A percentile compares a stretch with the other conserved stretches of the same genome.
Evolutionary conservation across 2,113 vertebrate genomes (phyloP).

Genomic region (Ctenodactylus gundi): DNA sequence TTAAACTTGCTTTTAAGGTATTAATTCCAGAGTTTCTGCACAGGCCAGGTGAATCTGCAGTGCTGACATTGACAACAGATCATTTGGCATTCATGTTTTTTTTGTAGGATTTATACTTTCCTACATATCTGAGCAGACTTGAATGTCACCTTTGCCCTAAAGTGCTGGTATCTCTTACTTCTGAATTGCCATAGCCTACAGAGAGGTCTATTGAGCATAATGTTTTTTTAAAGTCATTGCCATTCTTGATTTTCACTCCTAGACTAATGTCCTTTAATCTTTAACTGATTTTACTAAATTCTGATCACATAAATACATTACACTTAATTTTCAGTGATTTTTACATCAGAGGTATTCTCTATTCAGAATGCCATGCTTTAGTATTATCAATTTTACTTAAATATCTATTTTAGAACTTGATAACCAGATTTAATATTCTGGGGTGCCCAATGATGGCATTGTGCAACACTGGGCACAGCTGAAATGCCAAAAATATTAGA

Average conservation of each 20-base stretch:
- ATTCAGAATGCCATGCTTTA: neutral
- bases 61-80: no score
- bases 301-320: neutral
- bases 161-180: no score
- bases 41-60: no score
- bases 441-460: neutral
- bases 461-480: neutral
- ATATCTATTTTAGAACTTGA: neutral
- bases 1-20: no score
- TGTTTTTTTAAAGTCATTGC: no score
- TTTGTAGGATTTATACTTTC: no score
- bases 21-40: no score
- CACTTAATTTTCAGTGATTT: slow-evolving; percentile 23
- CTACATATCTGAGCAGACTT: no score
- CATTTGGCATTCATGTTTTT: no score
- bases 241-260: neutral
- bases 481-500: slow-evolving; percentile 39
- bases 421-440: slow-evolving; percentile 26
- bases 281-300: slow-evolving; percentile 5
- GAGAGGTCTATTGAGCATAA: no score
- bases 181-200: no score
- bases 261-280: neutral
- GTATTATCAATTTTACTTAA: neutral
- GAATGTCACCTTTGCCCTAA: no score
- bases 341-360: neutral